Base-by-base conservation (phyloP, 2,888 invertebrate genomes). In the Campaea margaritaria region DNA sequence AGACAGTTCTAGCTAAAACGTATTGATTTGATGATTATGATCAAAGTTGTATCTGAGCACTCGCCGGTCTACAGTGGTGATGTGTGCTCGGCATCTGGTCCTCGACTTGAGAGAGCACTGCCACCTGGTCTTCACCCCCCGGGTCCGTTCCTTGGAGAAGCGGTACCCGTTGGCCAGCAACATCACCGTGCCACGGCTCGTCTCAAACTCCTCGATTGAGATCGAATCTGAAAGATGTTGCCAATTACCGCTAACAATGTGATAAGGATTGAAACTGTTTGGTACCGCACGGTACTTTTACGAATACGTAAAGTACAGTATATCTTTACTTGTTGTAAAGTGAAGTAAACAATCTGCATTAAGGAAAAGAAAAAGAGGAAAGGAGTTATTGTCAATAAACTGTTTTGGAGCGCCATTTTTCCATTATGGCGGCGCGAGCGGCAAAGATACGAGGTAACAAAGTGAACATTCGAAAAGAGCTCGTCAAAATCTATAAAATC, bases 121-220 rank as follows among this genome's bases (percentile, higher is more conserved):
- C 75, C 76, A 79, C 36, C 76, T 56, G 14, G 56, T 64, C 45
- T 71, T 75, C 8, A 0, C 10, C 2, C 73, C 69, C 7, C 57
- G 50, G 27, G 46, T 50, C n/a, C 64, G 68, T n/a, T 76, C 68
- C 28, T 74, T 75, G 10, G 79, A 76, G 65, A 82, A 85, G 2
- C 79, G 78, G 52, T 67, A 65, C 7, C 79, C 74, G 9, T 70
- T 62, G 2, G 70, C 69, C 13, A 76, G 39, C 34, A 81, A 41
- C 70, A 78, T 71, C 42, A 66, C 54, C 0, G 73, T 70, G 12
- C 79, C 78, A n/a, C 78, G 67, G 11, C 67, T 52, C 0, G 75
- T 75, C 8, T 58, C 43, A 21, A 71, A 60, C 39, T 63, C 58
- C 12, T 63, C 64, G 14, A 75, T 70, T 59, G 65, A 21, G 54